Base-by-base conservation (phyloP, 2,888 invertebrate species). In the Parascotia fuliginaria region DNA sequence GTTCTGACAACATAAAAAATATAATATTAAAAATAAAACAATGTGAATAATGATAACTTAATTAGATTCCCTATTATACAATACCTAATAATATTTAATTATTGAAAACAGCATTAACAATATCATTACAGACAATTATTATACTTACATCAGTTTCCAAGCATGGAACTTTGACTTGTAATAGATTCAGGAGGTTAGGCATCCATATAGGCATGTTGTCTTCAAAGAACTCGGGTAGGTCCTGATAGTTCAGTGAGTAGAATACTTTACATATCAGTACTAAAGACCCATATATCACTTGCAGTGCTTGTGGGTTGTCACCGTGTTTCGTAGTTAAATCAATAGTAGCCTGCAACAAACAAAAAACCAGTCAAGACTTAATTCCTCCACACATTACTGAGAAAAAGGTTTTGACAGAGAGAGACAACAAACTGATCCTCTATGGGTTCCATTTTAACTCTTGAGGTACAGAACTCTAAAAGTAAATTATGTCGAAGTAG, bases 201-300 rank as follows among this genome's bases (percentile, higher is more conserved):
- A 99, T 99, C 99, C 99, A 99, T 0, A 94, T 94, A 14, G 93
- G 93, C 96, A 99, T 98, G 83, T 99, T 98, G 81, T 99, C 99
- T 86, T 99, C 99, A 82, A 99, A 99, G 92, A 97, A 99, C 89
- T 99, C 99, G 0, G 99, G 99, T 66, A 99, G 90, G 87, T 99
- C 99, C 93, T 99, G 99, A 64, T 96, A 97, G 87, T 99, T 99
- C 13, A 99, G 93, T 0, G 99, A 99, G 86, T 98, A 98, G 92
- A 99, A 99, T 40, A 99, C 97, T 88, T 99, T 98, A 75, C 96
- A 96, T 48, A 98, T 96, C 16, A 98, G 92, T 14, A 96, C 95
- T 27, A 99, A 89, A 0, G 98, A 98, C 44, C 96, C 96, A 74
- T 98, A 98, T 63, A 99, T 97, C 3, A 98, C 94, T 81, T 95